phyloP scores from a whole-genome alignment of 1,140 invertebrate species.

The Ptiloglossa arizonensis region DNA sequence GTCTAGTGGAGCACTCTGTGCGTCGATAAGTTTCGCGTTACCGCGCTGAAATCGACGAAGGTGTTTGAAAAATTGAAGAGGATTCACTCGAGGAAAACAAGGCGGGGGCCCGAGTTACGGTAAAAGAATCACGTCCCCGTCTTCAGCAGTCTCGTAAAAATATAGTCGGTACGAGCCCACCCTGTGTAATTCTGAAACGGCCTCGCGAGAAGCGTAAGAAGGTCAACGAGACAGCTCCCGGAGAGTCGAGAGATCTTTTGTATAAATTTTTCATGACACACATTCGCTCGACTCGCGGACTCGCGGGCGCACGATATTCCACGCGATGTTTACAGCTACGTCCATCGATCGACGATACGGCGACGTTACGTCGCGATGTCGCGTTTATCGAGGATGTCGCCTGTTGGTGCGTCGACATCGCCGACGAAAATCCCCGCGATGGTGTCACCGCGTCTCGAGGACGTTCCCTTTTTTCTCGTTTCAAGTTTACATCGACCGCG shows the following conservation, averaged over 20 bases:
- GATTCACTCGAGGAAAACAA: neutral
- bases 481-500: no score
- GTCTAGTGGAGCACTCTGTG: no score
- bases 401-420: no score
- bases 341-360: neutral
- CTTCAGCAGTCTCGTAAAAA: neutral
- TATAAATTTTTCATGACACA: slow-evolving; percentile 18
- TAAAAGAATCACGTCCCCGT: slow-evolving; percentile 5
- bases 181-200: neutral
- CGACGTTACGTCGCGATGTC: neutral
- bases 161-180: neutral
- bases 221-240: slow-evolving; percentile 1
- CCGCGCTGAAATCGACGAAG: neutral
- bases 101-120: neutral
- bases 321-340: neutral
- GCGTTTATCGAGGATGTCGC: no score
- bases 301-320: neutral
- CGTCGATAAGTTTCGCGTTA: no score
- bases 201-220: slow-evolving; percentile 9
- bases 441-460: no score
- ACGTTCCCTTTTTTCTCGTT: no score
- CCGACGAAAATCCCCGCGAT: no score
- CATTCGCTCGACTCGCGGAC: neutral
- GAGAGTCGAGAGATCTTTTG: slow-evolving; percentile 7
- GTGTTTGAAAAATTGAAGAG: neutral